Percentiles rank a stretch among this genome's conserved stretches.
Conservation (phyloP, 2,797 vertebrate species). For the Poeciliopsis gracilis region DNA sequence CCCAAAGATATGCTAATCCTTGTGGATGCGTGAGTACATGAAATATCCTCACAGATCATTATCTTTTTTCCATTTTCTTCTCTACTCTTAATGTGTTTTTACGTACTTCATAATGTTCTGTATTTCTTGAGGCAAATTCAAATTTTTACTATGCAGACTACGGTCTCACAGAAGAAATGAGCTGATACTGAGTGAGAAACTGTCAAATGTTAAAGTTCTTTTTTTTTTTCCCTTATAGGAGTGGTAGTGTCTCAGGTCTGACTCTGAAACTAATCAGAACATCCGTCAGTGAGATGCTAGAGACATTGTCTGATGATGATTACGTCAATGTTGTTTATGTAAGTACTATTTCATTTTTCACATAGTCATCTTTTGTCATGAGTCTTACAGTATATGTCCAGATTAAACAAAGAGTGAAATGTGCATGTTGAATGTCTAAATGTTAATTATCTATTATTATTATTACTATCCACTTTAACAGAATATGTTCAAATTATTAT, state of each 20-base stretch:
- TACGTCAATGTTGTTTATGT: slow-evolving; percentile 99
- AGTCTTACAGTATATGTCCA: neutral
- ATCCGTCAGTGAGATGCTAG: slow-evolving; percentile 96
- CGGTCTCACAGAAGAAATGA: slow-evolving; percentile 36
- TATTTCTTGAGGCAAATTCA: slow-evolving; percentile 21
- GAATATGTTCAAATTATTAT: neutral
- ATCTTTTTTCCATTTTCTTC: slow-evolving; percentile 34
- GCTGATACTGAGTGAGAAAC: slow-evolving; percentile 16
- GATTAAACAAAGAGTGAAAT: slow-evolving; percentile 12
- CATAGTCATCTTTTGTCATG: slow-evolving; percentile 17
- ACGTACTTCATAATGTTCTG: slow-evolving; percentile 28
- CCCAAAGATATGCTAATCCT: slow-evolving; percentile 99
- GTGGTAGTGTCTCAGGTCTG: slow-evolving; percentile 95
- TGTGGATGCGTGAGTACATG: slow-evolving; percentile 93
- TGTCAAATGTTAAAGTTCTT: slow-evolving; percentile 11
- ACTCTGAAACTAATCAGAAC: slow-evolving; percentile 96
- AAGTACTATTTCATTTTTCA: slow-evolving; percentile 73
- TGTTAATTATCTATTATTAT: neutral
- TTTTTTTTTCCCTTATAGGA: slow-evolving; percentile 76
- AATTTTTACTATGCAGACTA: slow-evolving; percentile 43
- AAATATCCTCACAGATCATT: slow-evolving; percentile 50
- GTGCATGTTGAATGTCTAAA: neutral
- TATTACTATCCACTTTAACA: neutral
- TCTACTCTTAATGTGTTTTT: neutral
- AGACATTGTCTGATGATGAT: slow-evolving; percentile 97